Evolutionary conservation across 2,888 invertebrate species (phyloP).

Genomic region (Clanis bilineata): DNA sequence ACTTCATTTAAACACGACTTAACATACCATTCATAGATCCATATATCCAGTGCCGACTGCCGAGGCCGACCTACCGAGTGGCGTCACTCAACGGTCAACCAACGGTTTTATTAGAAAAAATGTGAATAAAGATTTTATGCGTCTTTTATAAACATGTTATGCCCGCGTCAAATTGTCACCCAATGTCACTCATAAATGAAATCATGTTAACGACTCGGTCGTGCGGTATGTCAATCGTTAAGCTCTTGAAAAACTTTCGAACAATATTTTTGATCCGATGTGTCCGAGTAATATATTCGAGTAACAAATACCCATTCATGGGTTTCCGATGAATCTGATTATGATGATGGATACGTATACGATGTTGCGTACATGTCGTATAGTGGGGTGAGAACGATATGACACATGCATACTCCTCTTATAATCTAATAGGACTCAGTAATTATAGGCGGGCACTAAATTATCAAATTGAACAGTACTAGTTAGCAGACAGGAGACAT

Average conservation of each 20-base stretch:
- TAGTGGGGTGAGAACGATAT: neutral
- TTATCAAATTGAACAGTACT: conserved; percentile 59
- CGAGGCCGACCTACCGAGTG: conserved; percentile 53
- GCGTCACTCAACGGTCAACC: conserved; percentile 76
- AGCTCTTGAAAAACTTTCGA: neutral
- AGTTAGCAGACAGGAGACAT: conserved; percentile 68
- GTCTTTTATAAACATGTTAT: conserved; percentile 53
- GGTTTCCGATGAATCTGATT: neutral
- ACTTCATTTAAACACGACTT: conserved; percentile 56
- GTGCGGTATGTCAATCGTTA: conserved; percentile 6
- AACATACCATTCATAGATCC: conserved; percentile 51
- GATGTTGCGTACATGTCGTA: neutral
- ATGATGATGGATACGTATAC: neutral
- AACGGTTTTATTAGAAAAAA: conserved; percentile 58
- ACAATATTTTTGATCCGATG: conserved; percentile 31
- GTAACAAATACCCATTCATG: neutral
- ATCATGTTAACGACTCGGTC: conserved; percentile 14
- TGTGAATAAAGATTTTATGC: conserved; percentile 46
- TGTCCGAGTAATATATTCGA: neutral
- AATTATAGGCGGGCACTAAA: conserved; percentile 51
- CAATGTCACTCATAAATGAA: conserved; percentile 45
- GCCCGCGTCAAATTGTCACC: conserved; percentile 45
- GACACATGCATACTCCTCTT: neutral
- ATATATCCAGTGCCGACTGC: conserved; percentile 52
- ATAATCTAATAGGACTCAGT: conserved; percentile 41